Base-by-base conservation (phyloP, 2,797 vertebrate species). In the Streptopelia turtur region DNA sequence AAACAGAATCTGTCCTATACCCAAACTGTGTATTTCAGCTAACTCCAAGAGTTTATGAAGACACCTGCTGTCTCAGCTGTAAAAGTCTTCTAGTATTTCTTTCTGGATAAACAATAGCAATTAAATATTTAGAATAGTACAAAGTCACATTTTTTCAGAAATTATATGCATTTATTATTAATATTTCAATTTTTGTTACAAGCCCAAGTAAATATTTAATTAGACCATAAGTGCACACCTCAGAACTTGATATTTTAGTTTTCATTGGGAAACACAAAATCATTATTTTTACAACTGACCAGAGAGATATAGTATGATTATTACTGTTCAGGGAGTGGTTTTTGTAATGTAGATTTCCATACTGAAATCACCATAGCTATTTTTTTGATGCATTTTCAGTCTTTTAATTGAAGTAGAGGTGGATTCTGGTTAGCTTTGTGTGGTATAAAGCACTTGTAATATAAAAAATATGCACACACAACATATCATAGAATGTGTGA, bases 401-500 rank as follows among this genome's bases (percentile, higher is more conserved):
- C 33, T 85, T 71, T 53, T 76, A 83, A 43, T 61, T 18, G 4
- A 63, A 90, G 47, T 31, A 76, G 60, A 45, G 43, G 43, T 45
- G 43, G 18, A 45, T 45, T 45, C 18, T 45, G 43, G 25, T 52
- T 86, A 57, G 10, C 22, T 81, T 94, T 65, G 14, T 81, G 41
- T 45, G 31, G 12, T 50, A 47, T 43, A 63, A 83, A 89, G 18
- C 37, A 80, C 47, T 83, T 77, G 31, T 30, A 55, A 78, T 37
- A 39, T 69, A 66, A 78, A 75, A 3, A 49, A 9, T 45, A 57
- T 60, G 85, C 84, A 14, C 78, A 71, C 30, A 69, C 16, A 89
- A 31, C 0, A 0, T 33, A 22, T 9, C 75, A n/a, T 21, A 30
- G 0, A 0, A 31, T 68, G 10, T 1, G 2, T 66, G 24, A 52